A percentile compares a stretch with the other conserved stretches of the same genome.
These are phyloP conservation scores for Thomomys bottae DNA, from an alignment of 2,113 vertebrate species.

Conservation along the genomic window DNA sequence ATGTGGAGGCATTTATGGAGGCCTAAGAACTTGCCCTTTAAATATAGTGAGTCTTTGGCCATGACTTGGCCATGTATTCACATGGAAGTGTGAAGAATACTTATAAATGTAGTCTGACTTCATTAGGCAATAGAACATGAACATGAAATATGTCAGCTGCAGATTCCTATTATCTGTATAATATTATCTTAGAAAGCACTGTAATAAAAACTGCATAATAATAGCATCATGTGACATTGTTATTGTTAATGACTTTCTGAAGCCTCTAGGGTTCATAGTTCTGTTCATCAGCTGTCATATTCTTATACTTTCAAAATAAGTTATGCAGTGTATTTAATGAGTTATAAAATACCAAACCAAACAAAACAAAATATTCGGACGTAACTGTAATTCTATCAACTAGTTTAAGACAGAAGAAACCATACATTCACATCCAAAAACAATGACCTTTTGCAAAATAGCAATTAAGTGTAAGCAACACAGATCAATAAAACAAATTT, in stretches of 20 bases:
- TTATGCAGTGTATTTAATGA: neutral
- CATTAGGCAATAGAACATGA: neutral
- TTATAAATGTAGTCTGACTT: neutral
- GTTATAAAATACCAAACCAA: neutral
- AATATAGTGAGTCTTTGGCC: neutral
- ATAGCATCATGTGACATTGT: neutral
- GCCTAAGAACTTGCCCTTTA: neutral
- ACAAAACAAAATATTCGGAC: neutral
- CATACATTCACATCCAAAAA: neutral
- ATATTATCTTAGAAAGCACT: neutral
- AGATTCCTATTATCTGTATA: neutral
- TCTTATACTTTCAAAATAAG: conserved; percentile 18
- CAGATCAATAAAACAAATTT: conserved; percentile 27
- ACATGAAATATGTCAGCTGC: neutral
- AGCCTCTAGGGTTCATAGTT: neutral
- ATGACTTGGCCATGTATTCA: neutral
- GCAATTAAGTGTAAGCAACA: conserved; percentile 16
- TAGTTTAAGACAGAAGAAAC: neutral
- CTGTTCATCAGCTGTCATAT: neutral
- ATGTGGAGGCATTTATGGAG: neutral
- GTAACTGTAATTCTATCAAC: neutral
- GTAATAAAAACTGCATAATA: neutral
- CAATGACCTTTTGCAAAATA: conserved; percentile 49
- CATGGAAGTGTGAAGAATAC: neutral
- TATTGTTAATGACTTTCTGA: neutral